Evolutionary conservation across 2,797 vertebrate species (phyloP), one percentile per base, ranked within the genome.

Genomic region (Hypotaenidia philippensis): DNA sequence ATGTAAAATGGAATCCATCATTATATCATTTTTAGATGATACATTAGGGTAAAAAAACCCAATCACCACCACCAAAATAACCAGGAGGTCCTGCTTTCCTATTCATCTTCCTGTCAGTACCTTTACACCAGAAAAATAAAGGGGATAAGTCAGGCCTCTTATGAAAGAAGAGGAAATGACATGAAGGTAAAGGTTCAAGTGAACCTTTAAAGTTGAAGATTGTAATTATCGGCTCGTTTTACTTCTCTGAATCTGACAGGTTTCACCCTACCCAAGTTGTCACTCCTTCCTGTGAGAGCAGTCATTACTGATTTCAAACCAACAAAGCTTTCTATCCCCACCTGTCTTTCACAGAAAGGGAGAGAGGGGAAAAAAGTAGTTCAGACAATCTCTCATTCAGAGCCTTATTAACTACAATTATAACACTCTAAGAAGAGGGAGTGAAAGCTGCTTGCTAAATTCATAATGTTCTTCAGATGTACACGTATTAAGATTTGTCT

Each of bases 381-480:
- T 75, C n/a, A 45, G 10, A 25, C 12, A 7, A 34, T 94, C 32
- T 84, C 44, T 69, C 57, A 82, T 36, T 65, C 70, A 91, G 32
- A 68, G 13, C 18, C 20, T 38, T 75, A 89, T 94, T 89, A 87
- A 87, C 90, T 94, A 70, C 45, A 52, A 59, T 79, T 89, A 70
- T 86, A 92, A 40, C 21, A 59, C 65, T 50, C 61, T 47, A 47
- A 55, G 36, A 69, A 45, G 47, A 61, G 21, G 13, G 32, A 90
- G 66, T 76, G 41, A 79, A 84, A 52, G 27, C 64, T 84, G 18
- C 65, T 76, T 85, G 60, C 57, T 93, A 82, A 94, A 93, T 90
- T 93, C 75, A 78, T 78, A 92, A 61, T 75, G 20, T 91, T 8
- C 60, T 89, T 72, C 76, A 83, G 71, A 93, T 87, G 29, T 69